Percentiles rank a stretch among this genome's conserved stretches.
Conservation (phyloP, 2,113 vertebrate species). For the Rallus limicola region DNA sequence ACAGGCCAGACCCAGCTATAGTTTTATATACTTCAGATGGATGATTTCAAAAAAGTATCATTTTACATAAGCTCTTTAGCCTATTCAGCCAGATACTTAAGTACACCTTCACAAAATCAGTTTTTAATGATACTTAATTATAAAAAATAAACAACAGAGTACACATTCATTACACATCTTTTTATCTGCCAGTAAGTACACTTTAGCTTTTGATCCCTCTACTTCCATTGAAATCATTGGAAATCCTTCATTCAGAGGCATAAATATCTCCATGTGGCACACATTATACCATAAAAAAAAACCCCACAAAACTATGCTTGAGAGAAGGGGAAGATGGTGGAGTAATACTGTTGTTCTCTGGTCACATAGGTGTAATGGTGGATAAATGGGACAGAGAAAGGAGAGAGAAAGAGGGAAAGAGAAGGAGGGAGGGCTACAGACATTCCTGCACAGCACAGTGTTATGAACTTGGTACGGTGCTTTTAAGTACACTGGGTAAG, state of each 20-base stretch:
- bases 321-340: neutral
- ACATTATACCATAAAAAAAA: neutral
- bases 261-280: neutral
- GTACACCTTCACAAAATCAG: neutral
- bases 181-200: neutral
- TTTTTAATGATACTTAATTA: neutral
- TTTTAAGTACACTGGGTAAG: neutral
- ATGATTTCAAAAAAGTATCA: neutral
- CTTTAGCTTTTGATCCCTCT: neutral
- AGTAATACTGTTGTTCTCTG: neutral
- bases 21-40: neutral
- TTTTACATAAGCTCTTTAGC: neutral
- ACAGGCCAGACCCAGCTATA: neutral
- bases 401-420: neutral
- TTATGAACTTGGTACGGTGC: fast-evolving
- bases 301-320: neutral
- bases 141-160: neutral
- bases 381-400: neutral
- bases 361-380: neutral
- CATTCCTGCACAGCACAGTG: fast-evolving
- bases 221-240: neutral
- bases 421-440: neutral
- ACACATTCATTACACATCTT: neutral
- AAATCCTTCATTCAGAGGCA: neutral
- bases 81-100: neutral